phyloP scores from a whole-genome alignment of 2,113 vertebrate species.

The Spea bombifrons region DNA sequence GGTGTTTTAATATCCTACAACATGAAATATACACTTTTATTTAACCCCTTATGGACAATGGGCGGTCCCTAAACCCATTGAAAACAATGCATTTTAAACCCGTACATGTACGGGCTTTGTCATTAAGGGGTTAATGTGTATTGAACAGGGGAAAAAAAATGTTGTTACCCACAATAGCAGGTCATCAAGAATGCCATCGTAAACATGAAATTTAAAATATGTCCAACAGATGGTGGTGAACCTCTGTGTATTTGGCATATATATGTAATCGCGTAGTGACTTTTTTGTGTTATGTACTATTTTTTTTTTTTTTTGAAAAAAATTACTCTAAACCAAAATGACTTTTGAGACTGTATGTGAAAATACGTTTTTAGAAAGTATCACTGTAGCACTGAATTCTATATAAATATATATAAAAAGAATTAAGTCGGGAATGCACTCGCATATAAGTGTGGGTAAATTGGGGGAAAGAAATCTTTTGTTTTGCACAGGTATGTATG shows the following conservation, averaged over 20 bases:
- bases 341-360: constrained; percentile 79
- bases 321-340: constrained; percentile 69
- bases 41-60: too few relatives aligned
- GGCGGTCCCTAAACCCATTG: too few relatives aligned
- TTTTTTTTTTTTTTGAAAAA: constrained; percentile 49
- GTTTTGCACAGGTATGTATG: constrained; percentile 87
- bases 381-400: constrained; percentile 74
- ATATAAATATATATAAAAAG: constrained; percentile 29
- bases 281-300: neutral
- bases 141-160: neutral
- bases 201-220: constrained; percentile 49
- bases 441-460: constrained; percentile 58
- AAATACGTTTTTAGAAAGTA: constrained; percentile 68
- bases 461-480: constrained; percentile 64
- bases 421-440: constrained; percentile 26
- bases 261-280: constrained; percentile 61
- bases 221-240: constrained; percentile 78
- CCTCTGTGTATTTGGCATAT: constrained; percentile 77
- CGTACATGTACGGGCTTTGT: too few relatives aligned
- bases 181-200: neutral
- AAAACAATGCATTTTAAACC: too few relatives aligned
- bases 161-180: neutral
- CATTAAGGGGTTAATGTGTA: too few relatives aligned
- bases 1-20: constrained; percentile 81
- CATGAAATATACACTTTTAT: constrained; percentile 65